Evolutionary conservation across 2,888 invertebrate genomes (phyloP), one percentile per base, ranked within the genome.

Genomic region (Drosophila limbata): DNA sequence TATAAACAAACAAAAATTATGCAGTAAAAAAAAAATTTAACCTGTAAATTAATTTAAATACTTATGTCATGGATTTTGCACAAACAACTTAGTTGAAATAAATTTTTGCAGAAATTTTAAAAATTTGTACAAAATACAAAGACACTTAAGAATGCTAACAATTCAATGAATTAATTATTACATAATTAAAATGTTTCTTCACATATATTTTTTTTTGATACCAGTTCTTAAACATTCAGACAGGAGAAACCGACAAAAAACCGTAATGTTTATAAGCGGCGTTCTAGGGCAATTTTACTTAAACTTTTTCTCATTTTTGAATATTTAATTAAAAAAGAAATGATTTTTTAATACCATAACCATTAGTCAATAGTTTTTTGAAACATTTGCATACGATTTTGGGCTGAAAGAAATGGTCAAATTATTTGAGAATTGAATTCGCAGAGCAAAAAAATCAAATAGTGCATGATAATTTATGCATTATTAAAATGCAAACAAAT

Each of bases 1-100:
- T 56, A 51, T 67, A 57, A 69, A 73, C 83, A 83, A 77, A 69
- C 84, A 81, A 74, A 74, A 63, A 61, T 40, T 50, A 60, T 50
- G 15, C 28, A 79, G 4, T 68, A 74, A n/a, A n/a, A n/a, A n/a
- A n/a, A n/a, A n/a, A n/a, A n/a, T n/a, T n/a, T n/a, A n/a, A n/a
- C n/a, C n/a, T n/a, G n/a, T n/a, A n/a, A n/a, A n/a, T n/a, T n/a
- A n/a, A n/a, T n/a, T n/a, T n/a, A n/a, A n/a, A n/a, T n/a, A n/a
- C n/a, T n/a, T n/a, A 73, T 60, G 52, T 69, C 59, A 80, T 61
- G n/a, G n/a, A n/a, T n/a, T n/a, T n/a, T n/a, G n/a, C n/a, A n/a
- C n/a, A n/a, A n/a, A n/a, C n/a, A n/a, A n/a, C n/a, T n/a, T n/a
- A n/a, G n/a, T n/a, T n/a, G n/a, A n/a, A n/a, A n/a, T n/a, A n/a